Percentiles rank a stretch among this genome's conserved stretches.
These are phyloP conservation scores for Streblospio benedicti DNA, from an alignment of 1,140 invertebrate species.

Conservation along the genomic window DNA sequence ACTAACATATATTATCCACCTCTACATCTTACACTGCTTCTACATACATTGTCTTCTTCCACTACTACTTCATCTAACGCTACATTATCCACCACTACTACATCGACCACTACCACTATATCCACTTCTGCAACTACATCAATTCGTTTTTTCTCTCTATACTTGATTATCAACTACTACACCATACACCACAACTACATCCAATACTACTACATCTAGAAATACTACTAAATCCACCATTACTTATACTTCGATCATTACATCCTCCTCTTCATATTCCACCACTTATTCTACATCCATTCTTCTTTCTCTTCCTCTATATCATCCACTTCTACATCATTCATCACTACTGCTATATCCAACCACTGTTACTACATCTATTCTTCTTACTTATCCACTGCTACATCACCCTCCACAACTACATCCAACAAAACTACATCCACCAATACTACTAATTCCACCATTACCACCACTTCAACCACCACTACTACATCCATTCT, in stretches of 20 bases:
- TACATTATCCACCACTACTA: background rate
- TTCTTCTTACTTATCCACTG: background rate
- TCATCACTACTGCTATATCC: background rate
- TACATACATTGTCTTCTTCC: background rate
- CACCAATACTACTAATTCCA: too few relatives aligned
- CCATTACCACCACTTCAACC: background rate
- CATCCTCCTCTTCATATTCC: too few relatives aligned
- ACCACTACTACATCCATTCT: background rate
- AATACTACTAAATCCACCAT: background rate
- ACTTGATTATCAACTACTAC: too few relatives aligned
- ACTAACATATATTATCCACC: too few relatives aligned
- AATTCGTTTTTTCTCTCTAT: too few relatives aligned
- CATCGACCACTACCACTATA: too few relatives aligned
- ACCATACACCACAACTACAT: background rate
- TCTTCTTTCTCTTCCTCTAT: too few relatives aligned
- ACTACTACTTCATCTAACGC: background rate
- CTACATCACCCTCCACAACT: background rate
- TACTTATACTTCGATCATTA: background rate
- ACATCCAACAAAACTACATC: too few relatives aligned
- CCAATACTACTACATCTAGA: background rate
- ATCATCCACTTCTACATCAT: too few relatives aligned
- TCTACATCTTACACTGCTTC: too few relatives aligned
- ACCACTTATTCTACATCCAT: too few relatives aligned
- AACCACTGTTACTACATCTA: background rate
- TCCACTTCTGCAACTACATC: too few relatives aligned